phyloP scores from a whole-genome alignment of 2,888 invertebrate genomes.

The Corbicula japonica region DNA sequence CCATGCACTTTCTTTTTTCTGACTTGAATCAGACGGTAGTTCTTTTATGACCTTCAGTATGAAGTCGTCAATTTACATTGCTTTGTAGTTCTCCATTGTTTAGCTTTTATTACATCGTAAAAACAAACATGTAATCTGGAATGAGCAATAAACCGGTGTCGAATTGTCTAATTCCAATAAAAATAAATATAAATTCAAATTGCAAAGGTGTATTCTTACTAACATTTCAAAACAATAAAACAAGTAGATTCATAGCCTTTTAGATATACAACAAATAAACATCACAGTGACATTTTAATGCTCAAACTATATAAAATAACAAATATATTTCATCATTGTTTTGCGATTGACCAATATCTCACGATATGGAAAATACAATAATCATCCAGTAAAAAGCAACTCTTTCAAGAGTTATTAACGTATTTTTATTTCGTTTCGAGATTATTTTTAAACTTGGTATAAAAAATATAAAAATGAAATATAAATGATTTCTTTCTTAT shows the following conservation, averaged over 20 bases:
- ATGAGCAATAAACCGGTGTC: constrained; percentile 28
- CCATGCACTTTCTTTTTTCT: no score
- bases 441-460: no score
- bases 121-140: constrained; percentile 47
- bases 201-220: constrained; percentile 34
- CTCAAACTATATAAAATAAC: constrained; percentile 18
- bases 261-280: no score
- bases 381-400: no score
- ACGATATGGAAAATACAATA: no score
- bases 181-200: constrained; percentile 48
- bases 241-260: constrained; percentile 9
- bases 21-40: no score
- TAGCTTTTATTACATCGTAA: constrained; percentile 46
- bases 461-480: no score
- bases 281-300: background rate
- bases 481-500: no score
- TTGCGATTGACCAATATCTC: constrained; percentile 20
- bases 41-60: constrained; percentile 31
- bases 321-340: constrained; percentile 14
- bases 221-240: background rate
- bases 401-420: no score
- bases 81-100: constrained; percentile 48
- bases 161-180: constrained; percentile 39
- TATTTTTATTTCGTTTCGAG: no score
- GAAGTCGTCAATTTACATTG: constrained; percentile 41